Conservation (phyloP, 2,797 vertebrate genomes). For the Erethizon dorsatum region DNA sequence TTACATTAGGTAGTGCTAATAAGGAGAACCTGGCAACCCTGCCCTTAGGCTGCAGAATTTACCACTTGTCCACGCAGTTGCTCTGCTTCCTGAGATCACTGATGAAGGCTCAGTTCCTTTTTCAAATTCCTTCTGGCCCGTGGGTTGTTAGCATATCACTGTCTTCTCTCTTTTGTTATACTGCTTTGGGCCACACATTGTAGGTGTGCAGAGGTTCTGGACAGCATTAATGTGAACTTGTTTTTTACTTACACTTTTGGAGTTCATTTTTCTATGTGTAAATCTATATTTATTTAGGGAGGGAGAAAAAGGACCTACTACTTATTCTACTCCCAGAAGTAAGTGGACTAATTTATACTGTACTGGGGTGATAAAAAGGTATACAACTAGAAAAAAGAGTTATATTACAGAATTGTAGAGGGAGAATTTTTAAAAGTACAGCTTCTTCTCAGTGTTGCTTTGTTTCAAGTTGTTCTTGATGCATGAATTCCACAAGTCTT, state of each 20-base stretch:
- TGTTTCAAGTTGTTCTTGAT: not conserved
- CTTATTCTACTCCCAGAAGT: not conserved
- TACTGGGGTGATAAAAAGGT: not conserved
- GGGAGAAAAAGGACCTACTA: not conserved
- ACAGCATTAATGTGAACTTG: not conserved
- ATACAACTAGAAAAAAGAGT: not conserved
- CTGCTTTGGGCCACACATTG: not conserved
- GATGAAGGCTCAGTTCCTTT: not conserved
- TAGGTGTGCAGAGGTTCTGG: not conserved
- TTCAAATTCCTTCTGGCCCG: not conserved
- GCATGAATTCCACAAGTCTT: not conserved
- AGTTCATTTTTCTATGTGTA: not conserved
- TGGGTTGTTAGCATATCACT: not conserved
- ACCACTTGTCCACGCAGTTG: rapidly evolving
- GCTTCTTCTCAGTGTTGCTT: not conserved
- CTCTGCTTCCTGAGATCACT: not conserved
- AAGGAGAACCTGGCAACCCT: not conserved
- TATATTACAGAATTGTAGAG: not conserved
- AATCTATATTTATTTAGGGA: not conserved
- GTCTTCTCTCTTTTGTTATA: not conserved
- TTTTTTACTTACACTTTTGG: not conserved
- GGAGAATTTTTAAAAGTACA: not conserved
- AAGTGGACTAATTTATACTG: not conserved
- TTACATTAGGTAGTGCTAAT: not conserved
- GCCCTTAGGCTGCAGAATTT: not conserved